Evolutionary conservation across 2,113 vertebrate genomes (phyloP), one percentile per base, ranked within the genome.

Genomic region (Hyperopisus bebe): DNA sequence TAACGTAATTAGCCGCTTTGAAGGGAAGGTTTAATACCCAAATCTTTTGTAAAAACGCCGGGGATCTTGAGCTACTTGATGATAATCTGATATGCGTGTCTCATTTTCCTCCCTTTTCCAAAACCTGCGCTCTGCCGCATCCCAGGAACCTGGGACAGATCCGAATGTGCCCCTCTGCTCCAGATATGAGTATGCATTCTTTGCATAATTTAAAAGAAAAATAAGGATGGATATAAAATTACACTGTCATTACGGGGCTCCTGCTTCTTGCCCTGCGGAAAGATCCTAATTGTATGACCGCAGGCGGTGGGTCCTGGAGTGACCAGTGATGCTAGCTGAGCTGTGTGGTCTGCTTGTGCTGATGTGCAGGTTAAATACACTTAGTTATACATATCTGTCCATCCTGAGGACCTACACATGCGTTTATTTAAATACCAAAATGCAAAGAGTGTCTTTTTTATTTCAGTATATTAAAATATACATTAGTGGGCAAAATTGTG

Each of bases 1-100:
- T 96, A 96, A 94, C 48, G 87, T 95, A 95, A 96, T 96, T 95
- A 95, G 95, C 90, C 92, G 92, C 95, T 96, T 96, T 95, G 94
- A 96, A 96, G 95, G 94, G 31, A 93, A 93, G 94, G 91, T 93
- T 95, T 95, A 95, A 96, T 95, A 95, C 96, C 94, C 93, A 95
- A 95, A 96, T 95, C 95, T 95, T 93, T 90, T 91, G 94, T 94
- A 94, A 94, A 96, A 96, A 94, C 94, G 93, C 90, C 92, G 92
- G 85, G 93, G 94, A 95, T 95, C 94, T 94, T 90, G 91, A 93
- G 94, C 94, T 94, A 94, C 94, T 95, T 95, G 93, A 95, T 93
- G 95, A 95, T 95, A 95, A 96, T 96, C 94, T 94, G 95, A 95
- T 95, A 92, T 94, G 93, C 94, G 92, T 94, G 93, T 91, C 93